These are phyloP conservation scores for Sphecodes monilicornis DNA, from an alignment of 2,888 invertebrate genomes.

Conservation along the genomic window DNA sequence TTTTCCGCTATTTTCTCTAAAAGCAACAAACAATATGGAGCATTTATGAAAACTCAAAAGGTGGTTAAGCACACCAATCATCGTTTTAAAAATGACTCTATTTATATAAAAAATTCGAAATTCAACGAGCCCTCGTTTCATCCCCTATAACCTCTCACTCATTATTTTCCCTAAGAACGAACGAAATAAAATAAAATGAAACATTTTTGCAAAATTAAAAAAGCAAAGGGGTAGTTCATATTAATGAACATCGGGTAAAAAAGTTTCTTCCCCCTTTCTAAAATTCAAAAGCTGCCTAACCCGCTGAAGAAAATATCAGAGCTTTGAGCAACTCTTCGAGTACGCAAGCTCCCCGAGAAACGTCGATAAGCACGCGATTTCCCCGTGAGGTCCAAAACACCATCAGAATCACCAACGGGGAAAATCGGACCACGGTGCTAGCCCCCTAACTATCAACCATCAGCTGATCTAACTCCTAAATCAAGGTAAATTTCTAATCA, in stretches of 20 bases:
- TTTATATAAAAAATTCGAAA: neutral
- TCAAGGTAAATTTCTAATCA: constrained; percentile 51
- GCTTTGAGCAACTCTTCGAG: constrained; percentile 76
- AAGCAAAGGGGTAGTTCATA: neutral
- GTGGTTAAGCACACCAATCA: neutral
- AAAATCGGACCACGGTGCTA: constrained; percentile 21
- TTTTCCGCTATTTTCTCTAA: neutral
- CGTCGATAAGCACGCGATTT: constrained; percentile 80
- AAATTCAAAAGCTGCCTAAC: constrained; percentile 54
- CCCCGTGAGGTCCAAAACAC: constrained; percentile 30
- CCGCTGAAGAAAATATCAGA: constrained; percentile 54
- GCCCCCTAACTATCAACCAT: constrained; percentile 14
- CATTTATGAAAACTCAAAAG: neutral
- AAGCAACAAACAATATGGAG: neutral
- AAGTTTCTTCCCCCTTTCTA: neutral
- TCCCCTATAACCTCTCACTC: neutral
- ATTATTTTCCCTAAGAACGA: neutral
- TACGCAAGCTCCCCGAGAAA: constrained; percentile 80
- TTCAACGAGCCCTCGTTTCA: neutral
- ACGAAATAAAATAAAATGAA: neutral
- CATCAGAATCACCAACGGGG: constrained; percentile 27
- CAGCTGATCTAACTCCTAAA: neutral
- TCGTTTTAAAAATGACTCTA: neutral
- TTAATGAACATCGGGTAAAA: neutral
- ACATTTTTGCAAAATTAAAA: neutral